Evolutionary conservation across 2,797 vertebrate species (phyloP).

Genomic region (Poecile montanus): DNA sequence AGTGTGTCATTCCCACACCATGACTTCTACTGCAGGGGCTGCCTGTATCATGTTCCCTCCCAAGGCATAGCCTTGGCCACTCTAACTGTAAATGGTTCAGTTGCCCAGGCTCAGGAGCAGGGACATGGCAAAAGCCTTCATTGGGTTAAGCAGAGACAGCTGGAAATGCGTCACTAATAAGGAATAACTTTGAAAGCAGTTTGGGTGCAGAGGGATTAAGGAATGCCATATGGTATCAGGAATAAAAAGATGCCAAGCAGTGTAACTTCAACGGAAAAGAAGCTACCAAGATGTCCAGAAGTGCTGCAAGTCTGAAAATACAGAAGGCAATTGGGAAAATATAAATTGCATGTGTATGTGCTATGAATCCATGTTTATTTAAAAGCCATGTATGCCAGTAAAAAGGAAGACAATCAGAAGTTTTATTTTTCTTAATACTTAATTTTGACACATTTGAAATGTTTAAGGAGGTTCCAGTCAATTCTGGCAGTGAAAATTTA

Average conservation of each 20-base stretch:
- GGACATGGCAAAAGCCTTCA: neutral
- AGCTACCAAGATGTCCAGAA: neutral
- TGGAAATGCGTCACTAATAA: slow-evolving; percentile 38
- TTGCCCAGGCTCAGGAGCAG: neutral
- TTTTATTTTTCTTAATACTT: slow-evolving; percentile 3
- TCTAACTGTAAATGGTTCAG: neutral
- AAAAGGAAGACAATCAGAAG: slow-evolving; percentile 7
- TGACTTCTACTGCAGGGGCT: neutral
- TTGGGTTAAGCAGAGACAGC: neutral
- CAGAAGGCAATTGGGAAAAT: neutral
- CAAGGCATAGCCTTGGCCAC: neutral
- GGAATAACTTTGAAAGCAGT: slow-evolving; percentile 31
- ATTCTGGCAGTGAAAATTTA: neutral
- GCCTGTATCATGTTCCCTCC: neutral
- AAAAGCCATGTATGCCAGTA: neutral
- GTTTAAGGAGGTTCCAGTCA: slow-evolving; percentile 19
- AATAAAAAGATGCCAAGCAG: slow-evolving; percentile 18
- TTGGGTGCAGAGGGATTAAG: slow-evolving; percentile 33
- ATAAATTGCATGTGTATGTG: neutral
- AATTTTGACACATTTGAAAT: slow-evolving; percentile 10
- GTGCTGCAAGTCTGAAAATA: slow-evolving; percentile 26
- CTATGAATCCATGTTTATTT: slow-evolving; percentile 12
- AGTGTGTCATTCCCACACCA: neutral
- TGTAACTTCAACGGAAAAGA: neutral
- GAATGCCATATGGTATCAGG: slow-evolving; percentile 31